phyloP scores from a whole-genome alignment of 2,888 invertebrate genomes.

The Noctua pronuba region DNA sequence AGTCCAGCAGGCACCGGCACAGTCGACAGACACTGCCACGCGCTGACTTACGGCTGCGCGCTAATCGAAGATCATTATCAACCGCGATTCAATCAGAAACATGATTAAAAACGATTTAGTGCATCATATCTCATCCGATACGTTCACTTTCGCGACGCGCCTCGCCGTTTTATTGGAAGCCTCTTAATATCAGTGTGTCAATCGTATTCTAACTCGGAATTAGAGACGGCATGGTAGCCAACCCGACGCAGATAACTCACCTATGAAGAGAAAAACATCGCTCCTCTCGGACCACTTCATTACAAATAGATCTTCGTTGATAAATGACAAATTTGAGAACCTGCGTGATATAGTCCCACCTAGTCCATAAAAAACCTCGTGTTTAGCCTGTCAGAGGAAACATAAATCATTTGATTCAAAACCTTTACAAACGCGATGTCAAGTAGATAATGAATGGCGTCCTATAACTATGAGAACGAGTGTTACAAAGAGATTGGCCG shows the following conservation, averaged over 20 bases:
- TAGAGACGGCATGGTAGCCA: constrained; percentile 1
- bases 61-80: constrained; percentile 87
- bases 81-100: constrained; percentile 84
- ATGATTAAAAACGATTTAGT: constrained; percentile 85
- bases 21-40: constrained; percentile 18
- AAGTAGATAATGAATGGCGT: constrained; percentile 81
- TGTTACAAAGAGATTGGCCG: constrained; percentile 82
- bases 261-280: not conserved
- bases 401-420: constrained; percentile 83
- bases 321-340: constrained; percentile 17
- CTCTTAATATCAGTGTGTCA: constrained; percentile 66
- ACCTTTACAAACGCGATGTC: constrained; percentile 77
- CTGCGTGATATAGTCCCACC: not conserved
- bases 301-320: constrained; percentile 28
- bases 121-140: constrained; percentile 72
- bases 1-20: not conserved
- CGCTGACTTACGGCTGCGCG: constrained; percentile 68
- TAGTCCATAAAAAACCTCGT: constrained; percentile 37
- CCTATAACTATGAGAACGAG: constrained; percentile 77
- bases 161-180: constrained; percentile 56
- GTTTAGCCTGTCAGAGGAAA: constrained; percentile 65
- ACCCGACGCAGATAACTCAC: not conserved
- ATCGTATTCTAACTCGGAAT: constrained; percentile 46
- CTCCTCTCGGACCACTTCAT: constrained; percentile 15
- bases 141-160: constrained; percentile 62